These are phyloP conservation scores for Apodemus speciosus DNA, from an alignment of 2,113 vertebrate genomes.

Conservation along the genomic window DNA sequence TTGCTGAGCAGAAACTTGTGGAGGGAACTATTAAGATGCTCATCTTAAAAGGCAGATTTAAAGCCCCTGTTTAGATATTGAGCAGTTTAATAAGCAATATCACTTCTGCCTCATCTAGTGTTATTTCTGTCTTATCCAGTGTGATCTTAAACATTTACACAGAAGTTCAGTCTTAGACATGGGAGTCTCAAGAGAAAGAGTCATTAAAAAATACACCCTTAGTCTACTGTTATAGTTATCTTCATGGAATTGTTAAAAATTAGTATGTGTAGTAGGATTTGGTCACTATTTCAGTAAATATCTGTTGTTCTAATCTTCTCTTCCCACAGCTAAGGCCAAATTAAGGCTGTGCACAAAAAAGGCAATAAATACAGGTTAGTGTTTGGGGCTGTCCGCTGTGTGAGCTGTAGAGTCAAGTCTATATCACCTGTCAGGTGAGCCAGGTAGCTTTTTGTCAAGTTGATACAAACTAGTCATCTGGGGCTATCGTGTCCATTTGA, in stretches of 20 bases:
- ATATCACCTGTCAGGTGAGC: not conserved
- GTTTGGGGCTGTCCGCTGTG: not conserved
- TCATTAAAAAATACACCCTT: not conserved
- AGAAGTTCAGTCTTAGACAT: not conserved
- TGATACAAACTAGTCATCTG: not conserved
- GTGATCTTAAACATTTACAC: not conserved
- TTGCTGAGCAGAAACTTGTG: not conserved
- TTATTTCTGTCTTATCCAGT: not conserved
- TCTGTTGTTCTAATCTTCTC: not conserved
- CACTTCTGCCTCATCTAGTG: not conserved
- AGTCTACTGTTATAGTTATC: not conserved
- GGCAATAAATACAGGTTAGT: not conserved
- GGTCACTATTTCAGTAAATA: not conserved
- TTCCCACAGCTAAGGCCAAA: not conserved
- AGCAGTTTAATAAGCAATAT: not conserved
- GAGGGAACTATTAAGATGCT: not conserved
- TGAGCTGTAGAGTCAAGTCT: not conserved
- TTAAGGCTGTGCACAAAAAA: not conserved
- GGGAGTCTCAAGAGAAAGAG: not conserved
- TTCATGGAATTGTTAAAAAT: not conserved
- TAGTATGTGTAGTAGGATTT: not conserved
- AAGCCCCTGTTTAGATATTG: not conserved
- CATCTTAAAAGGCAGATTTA: not conserved
- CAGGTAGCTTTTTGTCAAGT: not conserved
- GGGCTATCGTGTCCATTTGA: not conserved